A percentile compares a stretch with the other conserved stretches of the same genome.
These are phyloP conservation scores for Cantharis flavilabris DNA, from an alignment of 2,888 invertebrate species.

Conservation along the genomic window DNA sequence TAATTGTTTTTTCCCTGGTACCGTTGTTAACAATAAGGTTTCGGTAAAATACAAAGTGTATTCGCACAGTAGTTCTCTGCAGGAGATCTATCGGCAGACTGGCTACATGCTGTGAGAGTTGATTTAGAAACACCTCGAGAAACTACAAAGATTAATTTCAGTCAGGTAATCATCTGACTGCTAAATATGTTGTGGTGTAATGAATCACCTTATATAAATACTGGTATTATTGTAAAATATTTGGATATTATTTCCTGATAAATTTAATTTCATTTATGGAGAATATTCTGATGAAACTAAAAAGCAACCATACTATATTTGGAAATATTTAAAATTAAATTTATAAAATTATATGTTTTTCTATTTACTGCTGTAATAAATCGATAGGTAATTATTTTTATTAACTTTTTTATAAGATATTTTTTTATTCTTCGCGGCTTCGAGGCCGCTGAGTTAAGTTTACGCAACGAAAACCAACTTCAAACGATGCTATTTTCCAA, in stretches of 20 bases:
- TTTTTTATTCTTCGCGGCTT: too few relatives aligned
- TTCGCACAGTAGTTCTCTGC: constrained; percentile 16
- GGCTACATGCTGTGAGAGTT: constrained; percentile 11
- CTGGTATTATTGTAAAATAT: not conserved
- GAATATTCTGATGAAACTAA: too few relatives aligned
- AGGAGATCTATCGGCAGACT: constrained; percentile 7
- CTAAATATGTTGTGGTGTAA: not conserved
- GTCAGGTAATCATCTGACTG: not conserved
- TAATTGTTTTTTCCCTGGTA: not conserved
- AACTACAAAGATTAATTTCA: constrained; percentile 8
- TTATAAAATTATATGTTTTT: too few relatives aligned
- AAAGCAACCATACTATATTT: too few relatives aligned
- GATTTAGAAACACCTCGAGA: constrained; percentile 10
- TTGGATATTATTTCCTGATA: not conserved
- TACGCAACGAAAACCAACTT: too few relatives aligned
- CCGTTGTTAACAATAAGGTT: not conserved
- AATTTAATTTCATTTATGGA: too few relatives aligned
- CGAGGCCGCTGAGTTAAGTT: too few relatives aligned
- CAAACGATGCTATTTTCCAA: too few relatives aligned
- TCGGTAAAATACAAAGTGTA: not conserved
- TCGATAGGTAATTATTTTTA: too few relatives aligned
- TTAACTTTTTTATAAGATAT: too few relatives aligned
- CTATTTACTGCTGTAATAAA: too few relatives aligned
- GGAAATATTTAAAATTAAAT: too few relatives aligned
- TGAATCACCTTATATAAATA: not conserved